Percentiles rank a stretch among this genome's conserved stretches.
Evolutionary conservation across 1,140 invertebrate species (phyloP).

Genomic region (Schmidtea mediterranea): DNA sequence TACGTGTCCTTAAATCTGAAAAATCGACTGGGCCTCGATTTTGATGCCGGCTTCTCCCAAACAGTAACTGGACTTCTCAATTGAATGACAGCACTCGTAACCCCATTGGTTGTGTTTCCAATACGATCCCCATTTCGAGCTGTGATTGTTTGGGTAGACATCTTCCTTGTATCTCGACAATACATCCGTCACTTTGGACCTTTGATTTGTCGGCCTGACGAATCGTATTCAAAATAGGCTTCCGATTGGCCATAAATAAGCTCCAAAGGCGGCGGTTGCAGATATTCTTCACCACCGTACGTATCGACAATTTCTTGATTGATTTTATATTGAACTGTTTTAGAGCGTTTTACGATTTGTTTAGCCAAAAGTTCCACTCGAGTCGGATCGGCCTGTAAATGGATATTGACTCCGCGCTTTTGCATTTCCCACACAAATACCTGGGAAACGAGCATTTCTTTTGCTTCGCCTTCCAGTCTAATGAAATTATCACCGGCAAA

Average conservation of each 20-base stretch:
- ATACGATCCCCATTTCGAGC: slow-evolving; percentile 72
- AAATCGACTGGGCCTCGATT: neutral
- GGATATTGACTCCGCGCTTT: slow-evolving; percentile 62
- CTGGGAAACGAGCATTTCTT: slow-evolving; percentile 59
- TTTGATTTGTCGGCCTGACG: slow-evolving; percentile 55
- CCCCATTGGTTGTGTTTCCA: slow-evolving; percentile 77
- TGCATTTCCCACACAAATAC: slow-evolving; percentile 86
- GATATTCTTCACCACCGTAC: slow-evolving; percentile 70
- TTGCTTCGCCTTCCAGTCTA: slow-evolving; percentile 67
- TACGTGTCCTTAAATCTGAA: no score
- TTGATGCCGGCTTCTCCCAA: slow-evolving; percentile 33
- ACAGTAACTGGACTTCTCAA: slow-evolving; percentile 47
- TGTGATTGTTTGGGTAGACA: slow-evolving; percentile 65
- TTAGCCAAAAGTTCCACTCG: slow-evolving; percentile 67
- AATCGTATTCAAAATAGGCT: slow-evolving; percentile 75
- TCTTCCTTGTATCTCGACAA: slow-evolving; percentile 82
- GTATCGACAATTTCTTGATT: slow-evolving; percentile 4
- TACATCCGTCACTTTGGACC: slow-evolving; percentile 57
- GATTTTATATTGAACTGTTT: slow-evolving; percentile 3
- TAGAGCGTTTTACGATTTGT: slow-evolving; percentile 28
- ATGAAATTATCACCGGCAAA: slow-evolving; percentile 74
- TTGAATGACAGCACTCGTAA: slow-evolving; percentile 75
- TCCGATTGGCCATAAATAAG: slow-evolving; percentile 39
- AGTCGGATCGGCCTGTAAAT: slow-evolving; percentile 81
- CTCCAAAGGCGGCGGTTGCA: slow-evolving; percentile 53